These are phyloP conservation scores for Anarsia innoxiella DNA, from an alignment of 2,888 invertebrate genomes.

Conservation along the genomic window DNA sequence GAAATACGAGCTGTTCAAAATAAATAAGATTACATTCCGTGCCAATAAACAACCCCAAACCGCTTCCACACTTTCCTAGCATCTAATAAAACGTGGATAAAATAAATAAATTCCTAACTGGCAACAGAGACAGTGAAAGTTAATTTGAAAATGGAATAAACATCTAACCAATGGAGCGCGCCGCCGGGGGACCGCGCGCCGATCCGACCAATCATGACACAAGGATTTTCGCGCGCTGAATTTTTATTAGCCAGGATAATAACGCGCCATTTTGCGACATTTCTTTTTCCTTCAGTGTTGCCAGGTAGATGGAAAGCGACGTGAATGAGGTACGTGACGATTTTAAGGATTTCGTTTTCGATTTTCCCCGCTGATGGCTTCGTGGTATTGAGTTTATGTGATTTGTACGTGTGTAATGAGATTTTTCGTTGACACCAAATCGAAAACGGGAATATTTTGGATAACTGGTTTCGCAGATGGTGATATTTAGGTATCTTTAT, in stretches of 20 bases:
- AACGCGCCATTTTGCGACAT: constrained; percentile 70
- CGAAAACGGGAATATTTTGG: too few species aligned
- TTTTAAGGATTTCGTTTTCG: constrained; percentile 31
- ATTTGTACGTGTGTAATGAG: constrained; percentile 4
- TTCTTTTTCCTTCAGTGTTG: constrained; percentile 51
- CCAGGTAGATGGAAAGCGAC: constrained; percentile 44
- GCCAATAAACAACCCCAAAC: too few species aligned
- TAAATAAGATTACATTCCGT: too few species aligned
- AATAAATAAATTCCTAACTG: constrained; percentile 54
- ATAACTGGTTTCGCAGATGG: too few species aligned
- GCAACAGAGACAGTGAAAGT: constrained; percentile 65
- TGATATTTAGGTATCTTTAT: too few species aligned
- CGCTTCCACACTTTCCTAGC: constrained; percentile 23
- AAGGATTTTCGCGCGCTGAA: constrained; percentile 72
- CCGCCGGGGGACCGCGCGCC: constrained; percentile 50
- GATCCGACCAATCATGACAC: constrained; percentile 54
- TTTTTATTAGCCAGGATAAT: constrained; percentile 73
- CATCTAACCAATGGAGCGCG: constrained; percentile 57
- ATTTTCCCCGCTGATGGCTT: constrained; percentile 27
- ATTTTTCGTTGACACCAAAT: too few species aligned
- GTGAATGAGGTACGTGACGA: constrained; percentile 45
- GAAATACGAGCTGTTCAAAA: too few species aligned
- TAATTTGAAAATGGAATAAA: constrained; percentile 75
- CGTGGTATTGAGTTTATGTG: constrained; percentile 1
- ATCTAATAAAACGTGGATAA: constrained; percentile 32